Evolutionary conservation across 2,113 vertebrate genomes (phyloP), one percentile per base, ranked within the genome.

Genomic region (Dromas ardeola): DNA sequence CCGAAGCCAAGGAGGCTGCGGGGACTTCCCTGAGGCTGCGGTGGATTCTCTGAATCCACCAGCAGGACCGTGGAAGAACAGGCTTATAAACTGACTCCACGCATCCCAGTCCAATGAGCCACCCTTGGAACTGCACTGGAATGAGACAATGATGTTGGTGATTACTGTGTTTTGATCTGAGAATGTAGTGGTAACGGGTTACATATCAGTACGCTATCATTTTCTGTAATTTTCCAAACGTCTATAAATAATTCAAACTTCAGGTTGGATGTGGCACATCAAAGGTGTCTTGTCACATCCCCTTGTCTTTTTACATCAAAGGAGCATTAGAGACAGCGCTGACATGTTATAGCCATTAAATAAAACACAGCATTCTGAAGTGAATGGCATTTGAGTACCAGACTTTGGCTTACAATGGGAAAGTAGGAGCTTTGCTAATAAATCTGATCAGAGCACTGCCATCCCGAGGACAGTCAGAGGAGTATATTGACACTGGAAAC

Each of bases 291-390:
- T 23, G 15, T 88, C 91, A 80, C 30, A 32, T 93, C 63, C 56
- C 34, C 67, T 81, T 30, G 82, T 91, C 79, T 93, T 92, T 82
- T 73, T 65, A 13, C n/a, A 73, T 88, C 49, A 86, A 88, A 77
- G 56, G 29, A 91, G 61, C 29, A 8, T 4, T 80, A 29, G 25
- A 87, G 86, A 77, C 77, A 43, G 56, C 55, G 84, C 80, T 94
- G 66, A 92, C 81, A 91, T 91, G 90, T 71, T 81, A 79, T 23
- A 90, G 69, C 82, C 95, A 87, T 81, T 92, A 91, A 95, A 96
- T 82, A 90, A 95, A 98, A 93, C 1, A 22, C 82, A 81, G 73
- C 81, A 93, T 96, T 98, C 97, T 97, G 79, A 96, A 92, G 70
- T 47, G 50, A 84, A 50, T 40, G 14, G 56, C 81, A 34, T 43